Conservation (phyloP, 2,113 vertebrate genomes). For the Chaetodon trifascialis region DNA sequence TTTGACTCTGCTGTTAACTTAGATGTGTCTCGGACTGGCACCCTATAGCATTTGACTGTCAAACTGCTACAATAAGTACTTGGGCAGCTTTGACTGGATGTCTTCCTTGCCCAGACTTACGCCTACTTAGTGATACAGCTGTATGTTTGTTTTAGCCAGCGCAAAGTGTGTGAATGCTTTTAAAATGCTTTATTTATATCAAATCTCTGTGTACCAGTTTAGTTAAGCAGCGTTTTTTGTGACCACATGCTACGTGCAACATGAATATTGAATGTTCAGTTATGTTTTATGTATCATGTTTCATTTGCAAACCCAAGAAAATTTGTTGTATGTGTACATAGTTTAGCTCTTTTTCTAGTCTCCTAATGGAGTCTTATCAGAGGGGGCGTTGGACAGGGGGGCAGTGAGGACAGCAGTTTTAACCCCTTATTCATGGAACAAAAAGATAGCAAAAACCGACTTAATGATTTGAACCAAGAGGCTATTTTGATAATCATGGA, state of each 20-base stretch:
- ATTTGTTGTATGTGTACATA: too few relatives aligned
- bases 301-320: too few relatives aligned
- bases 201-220: background rate
- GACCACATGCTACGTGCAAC: too few relatives aligned
- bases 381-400: background rate
- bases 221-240: background rate
- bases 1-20: slow-evolving; percentile 14
- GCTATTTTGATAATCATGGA: slow-evolving; percentile 38
- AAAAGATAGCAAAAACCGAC: background rate
- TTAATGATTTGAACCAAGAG: slow-evolving; percentile 5
- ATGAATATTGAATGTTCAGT: too few relatives aligned
- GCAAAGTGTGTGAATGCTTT: background rate
- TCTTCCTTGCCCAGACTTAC: background rate
- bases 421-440: background rate
- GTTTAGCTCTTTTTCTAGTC: background rate
- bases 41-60: background rate
- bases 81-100: background rate
- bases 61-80: background rate
- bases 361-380: background rate
- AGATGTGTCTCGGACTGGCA: background rate
- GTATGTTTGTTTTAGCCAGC: background rate
- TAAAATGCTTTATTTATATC: background rate
- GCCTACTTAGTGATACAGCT: background rate
- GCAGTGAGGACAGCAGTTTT: background rate
- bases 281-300: too few relatives aligned